A percentile compares a stretch with the other conserved stretches of the same genome.
Evolutionary conservation across 2,888 invertebrate species (phyloP).

Genomic region (Hemaris fuciformis): DNA sequence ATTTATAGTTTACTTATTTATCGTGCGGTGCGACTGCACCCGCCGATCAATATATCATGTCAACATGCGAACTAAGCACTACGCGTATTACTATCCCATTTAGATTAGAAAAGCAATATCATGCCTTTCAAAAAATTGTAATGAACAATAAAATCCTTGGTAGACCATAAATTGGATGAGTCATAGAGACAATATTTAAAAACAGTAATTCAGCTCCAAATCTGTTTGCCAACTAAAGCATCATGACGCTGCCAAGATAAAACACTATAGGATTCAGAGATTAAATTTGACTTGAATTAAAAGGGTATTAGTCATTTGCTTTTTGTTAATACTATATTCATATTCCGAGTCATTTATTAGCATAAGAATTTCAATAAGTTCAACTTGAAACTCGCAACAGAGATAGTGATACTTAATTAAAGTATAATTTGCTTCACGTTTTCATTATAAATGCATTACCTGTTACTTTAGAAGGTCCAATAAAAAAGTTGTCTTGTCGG

Average conservation of each 20-base stretch:
- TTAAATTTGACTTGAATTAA: not conserved
- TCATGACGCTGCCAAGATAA: not conserved
- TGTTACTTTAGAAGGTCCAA: slow-evolving; percentile 35
- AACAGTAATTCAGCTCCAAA: not conserved
- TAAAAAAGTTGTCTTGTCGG: slow-evolving; percentile 19
- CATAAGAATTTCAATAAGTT: not conserved
- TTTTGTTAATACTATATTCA: not conserved
- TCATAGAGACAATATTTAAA: not conserved
- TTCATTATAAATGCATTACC: slow-evolving; percentile 25
- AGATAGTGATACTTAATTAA: not conserved
- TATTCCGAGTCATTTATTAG: not conserved
- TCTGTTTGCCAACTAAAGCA: not conserved
- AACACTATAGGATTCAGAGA: not conserved
- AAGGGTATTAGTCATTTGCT: not conserved
- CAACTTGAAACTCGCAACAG: not conserved
- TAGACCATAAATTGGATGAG: not conserved
- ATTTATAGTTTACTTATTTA: slow-evolving; percentile 8
- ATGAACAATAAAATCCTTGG: not conserved
- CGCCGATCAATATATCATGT: slow-evolving; percentile 3
- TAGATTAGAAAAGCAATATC: not conserved
- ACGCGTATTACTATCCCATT: not conserved
- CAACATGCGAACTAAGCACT: too few relatives aligned
- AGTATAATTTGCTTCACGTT: not conserved
- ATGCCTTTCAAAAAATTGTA: not conserved
- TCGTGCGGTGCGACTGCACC: not conserved